Evolutionary conservation across 2,797 vertebrate genomes (phyloP), one percentile per base, ranked within the genome.

Genomic region (Siniperca obscura): DNA sequence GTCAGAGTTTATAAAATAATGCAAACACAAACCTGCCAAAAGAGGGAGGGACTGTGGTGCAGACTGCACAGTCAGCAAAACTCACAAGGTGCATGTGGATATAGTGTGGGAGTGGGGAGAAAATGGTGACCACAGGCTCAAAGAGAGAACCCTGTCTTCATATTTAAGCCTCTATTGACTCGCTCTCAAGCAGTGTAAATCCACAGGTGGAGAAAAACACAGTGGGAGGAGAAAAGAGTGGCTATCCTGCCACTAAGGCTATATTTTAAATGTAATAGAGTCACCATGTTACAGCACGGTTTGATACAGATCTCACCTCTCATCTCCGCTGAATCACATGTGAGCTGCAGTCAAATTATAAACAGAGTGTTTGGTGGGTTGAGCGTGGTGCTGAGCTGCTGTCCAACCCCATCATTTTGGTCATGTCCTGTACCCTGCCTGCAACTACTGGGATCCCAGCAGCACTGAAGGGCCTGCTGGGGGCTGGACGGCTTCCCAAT

Each of bases 351-450:
- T 70, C 61, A 80, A 82, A 92, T 88, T 86, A 81, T 81, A 81
- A 89, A 86, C 85, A 74, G 83, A 84, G 80, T 66, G 83, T 90
- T 85, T 89, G 90, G 89, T 89, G 90, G 89, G 86, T 81, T 89
- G 75, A 87, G 87, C 77, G 78, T 78, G 87, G 84, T 88, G 86
- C 87, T 74, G 80, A 74, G 71, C 78, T 87, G 76, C 84, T 84
- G 89, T 90, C 79, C 91, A 92, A 95, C 89, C 92, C 93, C 81
- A 62, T 94, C 90, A 94, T 95, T 94, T 94, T 94, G 95, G 94
- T 94, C 90, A 91, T 89, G 89, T 95, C 86, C 78, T 89, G 7
- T 36, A 55, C 86, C 81, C 84, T 79, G 88, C 71, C 65, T 85
- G 87, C 82, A 89, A 75, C 90, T 87, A 90, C 86, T 87, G 82